These are phyloP conservation scores for Halictus rubicundus DNA, from an alignment of 1,140 invertebrate genomes.

Conservation along the genomic window DNA sequence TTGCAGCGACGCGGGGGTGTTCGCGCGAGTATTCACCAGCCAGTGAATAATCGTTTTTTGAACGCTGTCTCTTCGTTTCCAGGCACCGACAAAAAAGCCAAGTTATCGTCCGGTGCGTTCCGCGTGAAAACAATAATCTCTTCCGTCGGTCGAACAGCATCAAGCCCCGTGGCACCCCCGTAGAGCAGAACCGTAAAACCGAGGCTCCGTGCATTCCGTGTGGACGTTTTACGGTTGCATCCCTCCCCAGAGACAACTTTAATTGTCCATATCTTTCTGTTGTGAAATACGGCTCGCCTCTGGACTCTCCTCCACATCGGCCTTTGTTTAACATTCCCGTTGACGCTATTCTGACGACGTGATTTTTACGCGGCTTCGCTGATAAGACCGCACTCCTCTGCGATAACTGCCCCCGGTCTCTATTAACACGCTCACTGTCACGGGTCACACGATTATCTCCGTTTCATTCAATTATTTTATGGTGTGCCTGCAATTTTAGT, in stretches of 20 bases:
- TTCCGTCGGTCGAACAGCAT: neutral
- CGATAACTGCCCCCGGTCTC: neutral
- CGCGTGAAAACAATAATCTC: slow-evolving; percentile 35
- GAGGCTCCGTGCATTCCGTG: slow-evolving; percentile 2
- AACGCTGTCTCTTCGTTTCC: neutral
- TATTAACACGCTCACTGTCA: neutral
- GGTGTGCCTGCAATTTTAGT: too few species aligned
- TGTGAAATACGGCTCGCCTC: neutral
- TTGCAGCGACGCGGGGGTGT: neutral
- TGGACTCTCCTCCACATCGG: neutral
- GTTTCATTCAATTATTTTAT: too few species aligned
- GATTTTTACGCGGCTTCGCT: neutral
- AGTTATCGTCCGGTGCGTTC: neutral
- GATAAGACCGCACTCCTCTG: too few species aligned
- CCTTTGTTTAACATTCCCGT: slow-evolving; percentile 2
- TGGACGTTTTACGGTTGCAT: neutral
- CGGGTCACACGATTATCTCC: too few species aligned
- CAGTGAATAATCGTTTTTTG: slow-evolving; percentile 5
- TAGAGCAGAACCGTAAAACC: slow-evolving; percentile 9
- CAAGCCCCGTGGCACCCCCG: neutral
- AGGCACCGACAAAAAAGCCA: neutral
- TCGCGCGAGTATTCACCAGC: slow-evolving; percentile 5
- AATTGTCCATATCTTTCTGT: slow-evolving; percentile 24
- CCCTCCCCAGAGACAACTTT: slow-evolving; percentile 4
- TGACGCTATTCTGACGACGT: neutral